Base-by-base conservation (phyloP, 2,797 vertebrate genomes). In the Acipenser transmontanus region DNA sequence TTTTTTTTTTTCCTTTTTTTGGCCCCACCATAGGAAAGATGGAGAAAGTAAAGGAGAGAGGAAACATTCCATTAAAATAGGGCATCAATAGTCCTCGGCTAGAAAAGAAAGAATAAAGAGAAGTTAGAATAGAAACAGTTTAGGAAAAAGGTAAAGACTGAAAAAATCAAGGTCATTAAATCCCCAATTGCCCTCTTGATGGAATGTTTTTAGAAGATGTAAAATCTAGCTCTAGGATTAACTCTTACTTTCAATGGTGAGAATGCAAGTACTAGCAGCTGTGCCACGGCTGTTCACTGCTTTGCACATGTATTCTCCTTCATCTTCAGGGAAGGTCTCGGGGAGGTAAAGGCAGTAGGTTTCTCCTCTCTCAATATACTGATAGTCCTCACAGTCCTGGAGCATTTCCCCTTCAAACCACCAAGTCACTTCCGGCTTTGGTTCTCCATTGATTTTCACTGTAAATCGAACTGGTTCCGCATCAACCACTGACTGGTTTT, bases 281-380 rank as follows among this genome's bases (percentile, higher is more conserved):
- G 95, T 98, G 77, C 97, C 97, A 84, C 94, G 91, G 82, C 84
- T 94, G 85, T 99, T 99, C 72, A 98, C 95, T 2, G 95, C 97
- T 88, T 97, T 98, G 78, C 97, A 99, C 96, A 98, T 99, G 72
- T 98, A 99, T 81, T 99, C 97, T 48, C 97, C 97, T 84, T 98
- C 95, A 3, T 99, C 97, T 80, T 99, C 96, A 0, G 97, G 96
- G 84, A 98, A 99, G 73, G 96, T 98, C 87, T 99, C 97, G 1
- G 97, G 97, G 84, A 99, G 87, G 81, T 98, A 99, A 69, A 99
- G 94, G 85, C 96, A 99, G 74, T 88, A 97, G 0, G 96, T 99
- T 84, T 99, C 96, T 63, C 97, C 97, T 83, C 97, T 88, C 79
- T 99, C 96, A 49, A 99, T 98, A 47, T 99, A 99, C 67, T 99